Percentiles rank a stretch among this genome's conserved stretches.
phyloP scores from a whole-genome alignment of 30 jellyfish, hydroid and myxozoan species.

The Chironex yamaguchii region DNA sequence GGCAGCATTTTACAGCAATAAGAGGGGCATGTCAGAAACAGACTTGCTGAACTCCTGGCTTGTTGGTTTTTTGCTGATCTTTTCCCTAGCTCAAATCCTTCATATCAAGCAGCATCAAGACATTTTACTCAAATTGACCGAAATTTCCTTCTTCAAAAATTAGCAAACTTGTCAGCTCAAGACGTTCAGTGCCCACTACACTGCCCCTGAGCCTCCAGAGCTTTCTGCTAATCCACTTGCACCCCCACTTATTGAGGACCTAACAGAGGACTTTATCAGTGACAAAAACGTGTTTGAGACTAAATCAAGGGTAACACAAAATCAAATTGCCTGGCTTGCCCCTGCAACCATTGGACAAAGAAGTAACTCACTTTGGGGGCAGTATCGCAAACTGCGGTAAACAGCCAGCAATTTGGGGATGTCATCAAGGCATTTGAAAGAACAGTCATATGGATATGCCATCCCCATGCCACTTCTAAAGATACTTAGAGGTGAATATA shows the following conservation, averaged over 20 bases:
- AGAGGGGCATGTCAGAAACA: background rate
- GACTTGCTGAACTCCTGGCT: no score
- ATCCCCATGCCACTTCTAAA: conserved; percentile 20
- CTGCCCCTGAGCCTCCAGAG: conserved; percentile 54
- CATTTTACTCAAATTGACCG: background rate
- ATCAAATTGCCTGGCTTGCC: conserved; percentile 42
- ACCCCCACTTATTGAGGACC: conserved; percentile 28
- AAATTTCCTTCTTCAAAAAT: background rate
- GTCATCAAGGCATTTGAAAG: conserved; percentile 25
- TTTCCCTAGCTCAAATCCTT: conserved; percentile 23
- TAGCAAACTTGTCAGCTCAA: background rate
- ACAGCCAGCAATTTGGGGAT: conserved; percentile 53
- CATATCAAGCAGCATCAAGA: conserved; percentile 13
- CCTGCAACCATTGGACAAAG: conserved; percentile 7
- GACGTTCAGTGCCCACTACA: conserved; percentile 36
- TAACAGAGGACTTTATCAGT: conserved; percentile 12
- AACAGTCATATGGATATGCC: no score
- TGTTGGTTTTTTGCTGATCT: conserved; percentile 3
- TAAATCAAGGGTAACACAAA: conserved; percentile 6
- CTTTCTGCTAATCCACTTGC: background rate
- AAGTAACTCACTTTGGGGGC: conserved; percentile 14
- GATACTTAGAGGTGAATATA: conserved; percentile 24
- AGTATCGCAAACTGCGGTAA: conserved; percentile 9
- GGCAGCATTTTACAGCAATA: background rate
- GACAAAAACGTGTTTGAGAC: conserved; percentile 2